Evolutionary conservation across 2,797 vertebrate species (phyloP).

Genomic region (Microhierax caerulescens): DNA sequence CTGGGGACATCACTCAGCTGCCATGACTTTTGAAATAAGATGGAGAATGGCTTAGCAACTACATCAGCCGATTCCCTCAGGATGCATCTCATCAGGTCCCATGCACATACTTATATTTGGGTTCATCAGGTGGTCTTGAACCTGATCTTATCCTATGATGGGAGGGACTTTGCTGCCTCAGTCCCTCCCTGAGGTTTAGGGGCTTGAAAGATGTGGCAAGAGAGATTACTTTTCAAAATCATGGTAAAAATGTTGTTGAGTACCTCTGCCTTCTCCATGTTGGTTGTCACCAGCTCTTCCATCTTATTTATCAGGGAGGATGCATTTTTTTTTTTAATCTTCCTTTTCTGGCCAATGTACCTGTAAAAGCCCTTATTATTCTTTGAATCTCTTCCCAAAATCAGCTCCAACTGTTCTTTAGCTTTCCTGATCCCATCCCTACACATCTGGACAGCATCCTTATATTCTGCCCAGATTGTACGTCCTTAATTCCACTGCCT

Average conservation of each 20-base stretch:
- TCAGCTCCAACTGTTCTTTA: not conserved
- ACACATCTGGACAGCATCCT: not conserved
- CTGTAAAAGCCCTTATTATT: not conserved
- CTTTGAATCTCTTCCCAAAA: not conserved
- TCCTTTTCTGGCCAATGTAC: not conserved
- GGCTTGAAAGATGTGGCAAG: not conserved
- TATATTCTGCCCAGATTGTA: not conserved
- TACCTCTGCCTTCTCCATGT: not conserved
- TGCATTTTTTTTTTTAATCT: not conserved
- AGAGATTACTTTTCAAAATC: not conserved
- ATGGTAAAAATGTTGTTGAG: not conserved
- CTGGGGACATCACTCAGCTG: fast-evolving
- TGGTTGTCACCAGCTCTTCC: too few relatives aligned
- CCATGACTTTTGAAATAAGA: not conserved
- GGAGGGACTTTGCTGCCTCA: not conserved
- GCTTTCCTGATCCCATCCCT: not conserved
- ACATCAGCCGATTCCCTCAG: not conserved
- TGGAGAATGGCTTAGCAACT: not conserved
- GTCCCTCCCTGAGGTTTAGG: not conserved
- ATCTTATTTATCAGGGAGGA: too few relatives aligned
- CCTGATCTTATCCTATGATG: not conserved
- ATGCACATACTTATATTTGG: not conserved
- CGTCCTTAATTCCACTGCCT: not conserved
- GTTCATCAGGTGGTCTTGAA: not conserved
- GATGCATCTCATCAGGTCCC: not conserved